Base-by-base conservation (phyloP, 2,113 vertebrate genomes). In the Corapipo altera region DNA sequence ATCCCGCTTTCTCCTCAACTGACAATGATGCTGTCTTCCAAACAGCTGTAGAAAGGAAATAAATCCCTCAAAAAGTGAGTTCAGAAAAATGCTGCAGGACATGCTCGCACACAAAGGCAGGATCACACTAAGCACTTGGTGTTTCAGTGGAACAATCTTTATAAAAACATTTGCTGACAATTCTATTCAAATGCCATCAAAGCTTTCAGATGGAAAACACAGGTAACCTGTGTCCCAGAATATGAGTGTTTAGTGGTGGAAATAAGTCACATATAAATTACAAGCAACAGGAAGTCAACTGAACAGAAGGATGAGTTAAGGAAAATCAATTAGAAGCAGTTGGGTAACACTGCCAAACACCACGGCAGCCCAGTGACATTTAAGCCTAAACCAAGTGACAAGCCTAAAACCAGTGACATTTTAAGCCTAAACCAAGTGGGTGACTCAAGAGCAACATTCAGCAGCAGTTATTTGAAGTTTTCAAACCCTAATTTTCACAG, bases 281-380 rank as follows among this genome's bases (percentile, higher is more conserved):
- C 82, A 81, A 93, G 92, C 39, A 83, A 75, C 82, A 93, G 95
- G 93, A 95, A 95, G 92, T 71, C 44, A 77, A 73, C 33, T 10
- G 18, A 61, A 70, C 4, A 6, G 35, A 74, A 95, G 64, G 46
- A 75, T 16, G 16, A 83, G 72, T 75, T 33, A 49, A 95, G 87
- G 77, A 93, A 95, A 84, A 82, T 57, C 59, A 72, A 75, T 95
- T 11, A 78, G 83, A 91, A 82, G 76, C 77, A 85, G 75, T n/a
- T 0, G 0, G 80, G 48, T 51, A 43, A 70, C 0, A 5, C n/a
- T 49, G 85, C 64, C 79, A 90, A 92, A 66, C 32, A n/a, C 26
- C 76, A 78, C 11, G 7, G 33, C 86, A 84, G 49, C 39, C 30
- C 55, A 65, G 61, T 20, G 59, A 52, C 35, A 57, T 73, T 75